Conservation (phyloP, 2,888 invertebrate species). For the Myopa tessellatipennis region DNA sequence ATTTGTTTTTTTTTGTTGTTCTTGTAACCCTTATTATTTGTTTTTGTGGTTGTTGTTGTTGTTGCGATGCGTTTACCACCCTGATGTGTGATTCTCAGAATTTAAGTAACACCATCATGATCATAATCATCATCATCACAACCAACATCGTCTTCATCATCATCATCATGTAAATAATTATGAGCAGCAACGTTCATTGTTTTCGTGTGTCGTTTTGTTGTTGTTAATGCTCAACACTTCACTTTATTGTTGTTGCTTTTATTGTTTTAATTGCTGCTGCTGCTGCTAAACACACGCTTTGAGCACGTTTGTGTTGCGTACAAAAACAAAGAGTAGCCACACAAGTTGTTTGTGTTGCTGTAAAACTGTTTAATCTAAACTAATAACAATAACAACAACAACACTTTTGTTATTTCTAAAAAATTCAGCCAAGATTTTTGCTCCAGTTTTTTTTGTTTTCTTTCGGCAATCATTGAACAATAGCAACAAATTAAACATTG, state of each 20-base stretch:
- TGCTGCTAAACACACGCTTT: background rate
- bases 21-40: background rate
- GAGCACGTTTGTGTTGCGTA: background rate
- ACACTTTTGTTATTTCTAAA: background rate
- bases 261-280: background rate
- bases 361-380: background rate
- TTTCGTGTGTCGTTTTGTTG: too few species aligned
- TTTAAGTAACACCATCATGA: background rate
- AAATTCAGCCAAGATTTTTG: background rate
- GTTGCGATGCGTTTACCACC: background rate
- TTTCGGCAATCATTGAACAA: too few species aligned
- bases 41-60: background rate
- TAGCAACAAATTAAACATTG: too few species aligned
- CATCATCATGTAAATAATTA: too few species aligned
- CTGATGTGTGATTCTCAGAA: background rate
- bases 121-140: too few species aligned
- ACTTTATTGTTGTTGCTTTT: background rate
- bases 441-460: background rate
- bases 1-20: background rate
- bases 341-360: background rate
- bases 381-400: background rate
- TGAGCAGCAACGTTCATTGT: too few species aligned
- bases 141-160: too few species aligned
- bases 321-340: background rate
- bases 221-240: background rate